Conservation (phyloP, 2,113 vertebrate species). For the Tretioscincus oriximinensis region DNA sequence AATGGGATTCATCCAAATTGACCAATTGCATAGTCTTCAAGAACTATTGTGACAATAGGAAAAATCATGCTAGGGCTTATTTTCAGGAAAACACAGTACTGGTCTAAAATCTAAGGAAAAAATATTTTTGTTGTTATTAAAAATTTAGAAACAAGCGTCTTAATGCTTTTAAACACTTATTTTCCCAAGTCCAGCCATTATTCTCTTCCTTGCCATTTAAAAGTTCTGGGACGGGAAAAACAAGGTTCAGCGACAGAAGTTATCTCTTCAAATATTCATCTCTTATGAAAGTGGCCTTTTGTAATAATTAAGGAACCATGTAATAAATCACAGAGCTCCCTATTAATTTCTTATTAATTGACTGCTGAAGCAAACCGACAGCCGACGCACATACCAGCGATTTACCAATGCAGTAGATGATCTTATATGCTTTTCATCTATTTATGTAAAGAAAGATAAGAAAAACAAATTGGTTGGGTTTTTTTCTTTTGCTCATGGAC, state of each 20-base stretch:
- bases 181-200: no score
- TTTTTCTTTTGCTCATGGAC: background rate
- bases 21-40: no score
- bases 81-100: no score
- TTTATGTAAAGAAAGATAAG: background rate
- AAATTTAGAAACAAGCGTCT: no score
- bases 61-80: no score
- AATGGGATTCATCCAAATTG: no score
- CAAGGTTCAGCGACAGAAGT: conserved; percentile 25
- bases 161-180: no score
- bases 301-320: conserved; percentile 27
- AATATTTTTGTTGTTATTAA: no score
- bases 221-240: no score
- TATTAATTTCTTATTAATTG: conserved; percentile 28
- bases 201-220: no score
- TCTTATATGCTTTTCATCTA: background rate
- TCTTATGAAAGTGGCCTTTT: conserved; percentile 21
- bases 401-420: background rate
- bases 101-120: no score
- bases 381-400: background rate
- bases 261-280: conserved; percentile 24
- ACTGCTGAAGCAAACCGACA: conserved; percentile 5
- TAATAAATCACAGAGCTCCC: conserved; percentile 14
- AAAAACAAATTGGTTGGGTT: background rate
- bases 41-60: no score